These are phyloP conservation scores for Heterotis niloticus DNA, from an alignment of 2,113 vertebrate genomes.

Conservation along the genomic window DNA sequence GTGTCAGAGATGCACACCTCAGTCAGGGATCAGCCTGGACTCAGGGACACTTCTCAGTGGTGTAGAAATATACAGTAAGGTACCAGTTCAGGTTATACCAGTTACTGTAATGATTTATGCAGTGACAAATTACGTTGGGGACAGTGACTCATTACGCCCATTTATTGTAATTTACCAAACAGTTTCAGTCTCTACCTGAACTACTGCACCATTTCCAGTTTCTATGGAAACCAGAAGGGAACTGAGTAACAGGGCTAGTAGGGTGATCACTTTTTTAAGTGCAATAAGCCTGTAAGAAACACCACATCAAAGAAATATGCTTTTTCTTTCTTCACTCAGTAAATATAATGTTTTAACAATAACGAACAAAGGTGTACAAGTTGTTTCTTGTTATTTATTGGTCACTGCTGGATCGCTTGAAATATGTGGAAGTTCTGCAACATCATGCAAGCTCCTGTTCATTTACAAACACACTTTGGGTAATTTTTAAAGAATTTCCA, in stretches of 20 bases:
- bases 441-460: not conserved
- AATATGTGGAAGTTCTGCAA: not conserved
- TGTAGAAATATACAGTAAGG: too few relatives aligned
- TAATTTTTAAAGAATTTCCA: too few relatives aligned
- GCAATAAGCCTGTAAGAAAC: not conserved
- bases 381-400: not conserved
- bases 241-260: not conserved
- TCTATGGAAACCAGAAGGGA: slow-evolving; percentile 21
- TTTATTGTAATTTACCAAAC: not conserved
- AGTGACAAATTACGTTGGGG: too few relatives aligned
- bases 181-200: slow-evolving; percentile 9
- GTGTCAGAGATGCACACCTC: too few relatives aligned
- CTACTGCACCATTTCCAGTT: slow-evolving; percentile 10
- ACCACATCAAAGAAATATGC: not conserved
- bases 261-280: slow-evolving; percentile 2
- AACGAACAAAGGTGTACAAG: not conserved
- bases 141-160: too few relatives aligned
- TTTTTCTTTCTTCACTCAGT: slow-evolving; percentile 22
- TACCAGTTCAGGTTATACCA: too few relatives aligned
- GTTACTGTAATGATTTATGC: too few relatives aligned
- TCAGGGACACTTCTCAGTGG: too few relatives aligned
- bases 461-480: too few relatives aligned
- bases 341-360: slow-evolving; percentile 26
- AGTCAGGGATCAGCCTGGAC: too few relatives aligned
- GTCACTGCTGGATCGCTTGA: not conserved